Evolutionary conservation across 2,888 invertebrate genomes (phyloP).

Genomic region (Ariolimax columbianus): DNA sequence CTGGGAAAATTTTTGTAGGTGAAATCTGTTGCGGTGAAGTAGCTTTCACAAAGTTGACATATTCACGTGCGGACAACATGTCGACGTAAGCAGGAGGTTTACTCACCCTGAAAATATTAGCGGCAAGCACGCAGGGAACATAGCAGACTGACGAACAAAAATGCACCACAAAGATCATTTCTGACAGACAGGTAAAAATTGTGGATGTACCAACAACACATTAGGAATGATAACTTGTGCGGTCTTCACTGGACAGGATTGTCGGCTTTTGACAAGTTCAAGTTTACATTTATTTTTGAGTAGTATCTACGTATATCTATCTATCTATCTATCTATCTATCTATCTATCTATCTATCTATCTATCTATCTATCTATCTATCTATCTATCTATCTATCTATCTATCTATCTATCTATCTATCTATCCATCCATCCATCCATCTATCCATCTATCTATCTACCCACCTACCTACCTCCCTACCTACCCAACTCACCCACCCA

Average conservation of each 20-base stretch:
- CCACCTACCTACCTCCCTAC: too few species aligned
- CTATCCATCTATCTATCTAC: too few species aligned
- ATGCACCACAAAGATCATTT: neutral
- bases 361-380: too few species aligned
- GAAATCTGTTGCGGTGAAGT: neutral
- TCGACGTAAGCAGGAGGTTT: neutral
- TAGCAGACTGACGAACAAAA: neutral
- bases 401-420: too few species aligned
- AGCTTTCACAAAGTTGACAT: constrained; percentile 7
- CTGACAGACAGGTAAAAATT: constrained; percentile 1
- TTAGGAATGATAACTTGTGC: neutral
- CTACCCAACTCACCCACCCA: too few species aligned
- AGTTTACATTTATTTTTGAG: neutral
- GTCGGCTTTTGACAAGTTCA: neutral
- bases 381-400: too few species aligned
- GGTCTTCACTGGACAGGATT: neutral
- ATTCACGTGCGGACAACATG: constrained; percentile 15
- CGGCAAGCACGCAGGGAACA: constrained; percentile 7
- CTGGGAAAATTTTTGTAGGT: neutral
- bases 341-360: too few species aligned
- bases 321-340: neutral
- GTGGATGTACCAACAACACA: neutral
- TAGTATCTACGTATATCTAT: neutral
- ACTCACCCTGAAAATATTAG: neutral
- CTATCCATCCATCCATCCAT: too few species aligned